A percentile compares a stretch with the other conserved stretches of the same genome.
phyloP scores from a whole-genome alignment of 2,113 vertebrate species.

The Ginglymostoma cirratum region DNA sequence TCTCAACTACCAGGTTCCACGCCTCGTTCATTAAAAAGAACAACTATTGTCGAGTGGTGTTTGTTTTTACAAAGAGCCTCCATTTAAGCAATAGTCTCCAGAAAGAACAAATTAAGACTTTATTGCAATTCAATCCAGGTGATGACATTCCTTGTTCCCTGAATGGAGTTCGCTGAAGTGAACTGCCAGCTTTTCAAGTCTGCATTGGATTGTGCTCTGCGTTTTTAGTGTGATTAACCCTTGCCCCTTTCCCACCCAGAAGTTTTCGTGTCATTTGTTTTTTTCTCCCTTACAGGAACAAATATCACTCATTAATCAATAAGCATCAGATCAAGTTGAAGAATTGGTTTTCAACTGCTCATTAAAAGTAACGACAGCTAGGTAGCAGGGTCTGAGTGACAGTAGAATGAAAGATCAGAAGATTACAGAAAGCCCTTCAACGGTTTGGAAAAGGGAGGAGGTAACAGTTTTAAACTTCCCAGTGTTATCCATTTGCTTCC shows the following conservation, averaged over 20 bases:
- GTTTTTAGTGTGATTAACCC: constrained; percentile 4
- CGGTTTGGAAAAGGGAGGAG: no score
- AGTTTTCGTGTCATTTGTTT: not conserved
- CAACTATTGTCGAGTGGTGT: not conserved
- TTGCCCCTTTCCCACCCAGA: not conserved
- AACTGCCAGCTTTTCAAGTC: not conserved
- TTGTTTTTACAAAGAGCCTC: constrained; percentile 11
- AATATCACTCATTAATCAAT: not conserved
- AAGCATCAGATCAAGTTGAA: not conserved
- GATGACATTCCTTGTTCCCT: not conserved
- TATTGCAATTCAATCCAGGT: constrained; percentile 11
- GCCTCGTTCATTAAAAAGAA: not conserved
- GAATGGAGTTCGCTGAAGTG: not conserved
- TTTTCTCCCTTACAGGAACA: not conserved
- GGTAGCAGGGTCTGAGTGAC: not conserved
- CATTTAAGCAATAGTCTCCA: not conserved
- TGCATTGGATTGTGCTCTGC: not conserved
- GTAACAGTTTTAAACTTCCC: not conserved
- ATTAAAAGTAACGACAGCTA: not conserved
- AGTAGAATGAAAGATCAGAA: not conserved
- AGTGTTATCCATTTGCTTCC: not conserved
- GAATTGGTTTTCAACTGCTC: not conserved
- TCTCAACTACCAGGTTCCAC: not conserved
- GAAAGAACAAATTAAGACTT: not conserved
- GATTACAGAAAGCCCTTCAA: not conserved